phyloP scores from a whole-genome alignment of 1,140 invertebrate species.

The Drosophila tsacasi region DNA sequence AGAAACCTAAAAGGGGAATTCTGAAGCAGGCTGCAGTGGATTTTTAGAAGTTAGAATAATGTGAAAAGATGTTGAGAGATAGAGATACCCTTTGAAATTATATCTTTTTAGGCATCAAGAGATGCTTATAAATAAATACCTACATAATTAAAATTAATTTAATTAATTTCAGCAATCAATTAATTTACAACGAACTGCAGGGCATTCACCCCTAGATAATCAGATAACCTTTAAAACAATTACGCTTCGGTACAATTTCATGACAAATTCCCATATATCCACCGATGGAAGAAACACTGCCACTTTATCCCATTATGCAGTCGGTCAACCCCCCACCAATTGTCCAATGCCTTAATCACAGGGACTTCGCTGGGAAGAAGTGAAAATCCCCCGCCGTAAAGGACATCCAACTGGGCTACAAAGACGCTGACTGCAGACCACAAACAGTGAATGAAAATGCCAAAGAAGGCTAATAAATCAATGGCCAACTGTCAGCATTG shows the following conservation, averaged over 20 bases:
- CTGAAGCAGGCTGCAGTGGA: not conserved
- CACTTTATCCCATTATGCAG: conserved; percentile 43
- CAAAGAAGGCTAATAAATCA: conserved; percentile 75
- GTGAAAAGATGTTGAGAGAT: not conserved
- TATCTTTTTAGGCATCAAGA: not conserved
- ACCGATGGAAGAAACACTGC: not conserved
- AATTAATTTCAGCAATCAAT: conserved; percentile 4
- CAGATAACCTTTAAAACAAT: conserved; percentile 23
- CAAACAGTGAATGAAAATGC: conserved; percentile 63
- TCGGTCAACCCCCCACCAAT: conserved; percentile 23
- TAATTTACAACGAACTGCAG: not conserved
- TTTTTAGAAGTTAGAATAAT: not conserved
- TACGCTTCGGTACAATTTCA: conserved; percentile 3
- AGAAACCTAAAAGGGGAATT: not conserved
- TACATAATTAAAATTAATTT: not conserved
- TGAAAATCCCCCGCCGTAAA: conserved; percentile 30
- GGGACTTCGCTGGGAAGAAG: not conserved
- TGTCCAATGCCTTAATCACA: conserved; percentile 47
- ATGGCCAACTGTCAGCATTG: conserved; percentile 80
- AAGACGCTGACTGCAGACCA: conserved; percentile 37
- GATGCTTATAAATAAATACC: no score
- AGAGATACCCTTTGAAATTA: not conserved
- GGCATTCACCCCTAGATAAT: not conserved
- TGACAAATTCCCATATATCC: conserved; percentile 31
- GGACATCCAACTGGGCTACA: conserved; percentile 25